Base-by-base conservation (phyloP, 2,888 invertebrate genomes). In the Spisula subtruncata region DNA sequence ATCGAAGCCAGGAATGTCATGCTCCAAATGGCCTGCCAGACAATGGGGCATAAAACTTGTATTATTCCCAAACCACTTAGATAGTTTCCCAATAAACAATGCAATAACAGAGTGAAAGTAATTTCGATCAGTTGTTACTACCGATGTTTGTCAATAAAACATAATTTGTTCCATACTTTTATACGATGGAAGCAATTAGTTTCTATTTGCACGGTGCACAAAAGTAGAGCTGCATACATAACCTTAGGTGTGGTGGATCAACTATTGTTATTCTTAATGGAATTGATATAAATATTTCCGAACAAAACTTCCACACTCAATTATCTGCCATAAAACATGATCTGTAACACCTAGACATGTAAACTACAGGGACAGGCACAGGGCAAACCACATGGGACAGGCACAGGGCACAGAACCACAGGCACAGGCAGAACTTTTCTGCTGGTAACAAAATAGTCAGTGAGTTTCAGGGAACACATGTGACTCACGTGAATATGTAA, bases 11-110 rank as follows among this genome's bases (percentile, higher is more conserved):
- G 35, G 20, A 79, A 41, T 35, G 79, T 79, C 35, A 41, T 35
- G 79, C n/a, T 79, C 79, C 79, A 81, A 81, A 51, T 81, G 46
- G 20, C 81, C 81, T 48, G 48, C 25, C 25, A 48, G 81, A 51
- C 51, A 81, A 81, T 81, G 51, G 48, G 18, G 41, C 81, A 46
- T 81, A 51, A 81, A 46, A 48, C 35, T 10, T 46, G 14, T n/a
- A 51, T 48, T 48, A 29, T 35, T 75, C 29, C 35, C 16, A 75
- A 32, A 75, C 75, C 35, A 32, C 75, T 75, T 35, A 32, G 32
- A 35, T 32, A 8, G 25, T 75, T 35, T 75, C 18, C 75, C 10
- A 18, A 75, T 75, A 75, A 75, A 75, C 18, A 35, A 75, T 35
- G 75, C 75, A 75, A 75, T 75, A 32, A 75, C 32, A 32, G 16